Base-by-base conservation (phyloP, 2,113 vertebrate species). In the Festucalex cinctus region DNA sequence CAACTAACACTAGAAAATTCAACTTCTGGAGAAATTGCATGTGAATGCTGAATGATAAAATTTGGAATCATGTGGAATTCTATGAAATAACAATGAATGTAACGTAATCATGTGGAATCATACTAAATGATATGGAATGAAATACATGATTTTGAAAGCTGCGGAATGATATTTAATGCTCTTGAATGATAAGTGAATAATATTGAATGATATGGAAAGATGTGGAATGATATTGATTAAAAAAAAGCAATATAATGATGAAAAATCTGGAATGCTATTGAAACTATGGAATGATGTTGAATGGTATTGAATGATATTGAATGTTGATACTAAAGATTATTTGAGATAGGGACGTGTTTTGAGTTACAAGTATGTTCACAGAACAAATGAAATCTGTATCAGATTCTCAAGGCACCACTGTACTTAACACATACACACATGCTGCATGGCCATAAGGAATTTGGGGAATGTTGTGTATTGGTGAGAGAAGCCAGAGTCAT, bases 381-480 rank as follows among this genome's bases (percentile, higher is more conserved):
- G 22, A 53, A 53, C 4, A 0, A 24, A 56, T 17, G 13, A 7
- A 14, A 28, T 20, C n/a, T 13, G n/a, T 56, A 28, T 26, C n/a
- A n/a, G n/a, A n/a, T n/a, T n/a, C 54, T 57, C 26, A 57, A 17
- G 16, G 26, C 6, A 57, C 24, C 14, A 7, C 6, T 57, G 24
- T 56, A 28, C 24, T 32, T 12, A 22, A 39, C 22, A 24, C n/a
- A 63, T 12, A n/a, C 13, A 46, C 24, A 44, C 12, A 19, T 13
- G 24, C 41, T 41, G n/a, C 58, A 60, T 60, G 32, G 32, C 58
- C 24, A 2, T 60, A 60, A 17, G 58, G 58, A 60, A 60, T 60
- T n/a, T 60, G 32, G 58, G 35, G 9, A 60, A 60, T 37, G 58
- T 65, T 65, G 19, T 36, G 44, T 32, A 35, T 32, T 32, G 43